Percentiles rank a stretch among this genome's conserved stretches.
Evolutionary conservation across 2,797 vertebrate genomes (phyloP).

Genomic region (Agapornis canus): DNA sequence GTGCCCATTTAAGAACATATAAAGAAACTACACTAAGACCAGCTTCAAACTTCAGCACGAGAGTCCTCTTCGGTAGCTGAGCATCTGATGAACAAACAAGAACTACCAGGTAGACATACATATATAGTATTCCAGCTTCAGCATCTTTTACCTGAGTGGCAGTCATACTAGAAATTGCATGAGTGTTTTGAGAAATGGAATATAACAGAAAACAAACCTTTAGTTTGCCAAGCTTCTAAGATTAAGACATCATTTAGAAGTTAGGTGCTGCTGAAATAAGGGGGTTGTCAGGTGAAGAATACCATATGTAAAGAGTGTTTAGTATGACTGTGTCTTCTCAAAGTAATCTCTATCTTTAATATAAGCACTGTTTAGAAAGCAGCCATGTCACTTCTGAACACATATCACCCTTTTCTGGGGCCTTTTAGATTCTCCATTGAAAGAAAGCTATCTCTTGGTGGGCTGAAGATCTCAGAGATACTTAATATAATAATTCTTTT

Average conservation of each 20-base stretch:
- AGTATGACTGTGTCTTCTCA: neutral
- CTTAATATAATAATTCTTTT: neutral
- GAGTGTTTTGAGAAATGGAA: neutral
- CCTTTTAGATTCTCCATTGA: neutral
- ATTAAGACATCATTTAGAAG: neutral
- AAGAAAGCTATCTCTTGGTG: constrained; percentile 5
- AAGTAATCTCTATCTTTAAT: neutral
- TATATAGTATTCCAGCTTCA: neutral
- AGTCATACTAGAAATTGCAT: neutral
- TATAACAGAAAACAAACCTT: neutral
- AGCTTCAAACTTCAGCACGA: neutral
- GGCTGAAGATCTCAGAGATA: neutral
- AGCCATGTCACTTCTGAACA: neutral
- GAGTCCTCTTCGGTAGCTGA: neutral
- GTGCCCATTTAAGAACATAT: neutral
- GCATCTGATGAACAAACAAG: neutral
- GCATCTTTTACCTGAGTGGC: neutral
- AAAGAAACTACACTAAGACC: neutral
- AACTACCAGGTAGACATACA: neutral
- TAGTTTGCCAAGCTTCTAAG: neutral
- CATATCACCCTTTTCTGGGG: neutral
- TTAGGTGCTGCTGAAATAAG: neutral
- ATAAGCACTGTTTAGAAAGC: constrained; percentile 10
- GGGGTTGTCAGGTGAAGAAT: neutral
- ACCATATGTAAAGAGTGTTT: neutral